These are phyloP conservation scores for Eulemur mongoz DNA, from an alignment of 2,797 vertebrate species.

Conservation along the genomic window DNA sequence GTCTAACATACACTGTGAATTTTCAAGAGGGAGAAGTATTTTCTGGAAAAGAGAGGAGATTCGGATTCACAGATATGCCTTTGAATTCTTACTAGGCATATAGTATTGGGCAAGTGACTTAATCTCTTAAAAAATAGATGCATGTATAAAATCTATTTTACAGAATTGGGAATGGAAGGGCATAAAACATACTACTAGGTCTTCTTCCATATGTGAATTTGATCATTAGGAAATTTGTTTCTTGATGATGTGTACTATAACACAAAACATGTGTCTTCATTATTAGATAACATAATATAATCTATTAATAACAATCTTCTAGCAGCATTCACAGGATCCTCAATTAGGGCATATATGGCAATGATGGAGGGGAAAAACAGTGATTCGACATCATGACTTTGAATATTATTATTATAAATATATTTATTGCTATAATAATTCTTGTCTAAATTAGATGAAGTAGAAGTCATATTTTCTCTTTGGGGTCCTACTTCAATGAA, in stretches of 20 bases:
- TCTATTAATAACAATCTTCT: not conserved
- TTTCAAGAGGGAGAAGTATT: not conserved
- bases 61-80: not conserved
- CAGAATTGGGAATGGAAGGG: not conserved
- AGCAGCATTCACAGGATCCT: not conserved
- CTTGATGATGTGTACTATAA: not conserved
- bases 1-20: not conserved
- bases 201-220: not conserved
- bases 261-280: not conserved
- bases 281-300: not conserved
- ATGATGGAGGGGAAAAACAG: not conserved
- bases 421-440: not conserved
- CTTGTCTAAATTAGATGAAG: not conserved
- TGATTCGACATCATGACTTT: slow-evolving; percentile 1
- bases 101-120: not conserved
- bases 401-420: not conserved
- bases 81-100: not conserved
- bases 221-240: not conserved
- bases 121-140: not conserved
- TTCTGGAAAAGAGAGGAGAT: not conserved
- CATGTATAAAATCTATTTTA: not conserved
- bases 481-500: not conserved
- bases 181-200: not conserved
- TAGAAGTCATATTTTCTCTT: not conserved
- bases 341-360: not conserved